These are phyloP conservation scores for Microctenopoma steveboyesi DNA, from an alignment of 2,797 vertebrate genomes.

Conservation along the genomic window DNA sequence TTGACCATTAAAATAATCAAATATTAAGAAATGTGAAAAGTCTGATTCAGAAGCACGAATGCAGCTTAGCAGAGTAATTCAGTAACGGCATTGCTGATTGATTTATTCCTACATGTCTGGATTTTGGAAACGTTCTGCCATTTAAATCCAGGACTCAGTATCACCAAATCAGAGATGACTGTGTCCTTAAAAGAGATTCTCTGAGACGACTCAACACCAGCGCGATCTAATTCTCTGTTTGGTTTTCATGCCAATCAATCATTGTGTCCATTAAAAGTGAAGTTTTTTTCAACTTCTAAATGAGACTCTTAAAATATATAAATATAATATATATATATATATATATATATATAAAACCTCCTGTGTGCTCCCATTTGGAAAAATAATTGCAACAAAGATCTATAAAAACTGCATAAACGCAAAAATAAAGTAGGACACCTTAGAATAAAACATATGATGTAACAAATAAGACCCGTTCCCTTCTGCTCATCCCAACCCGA, in stretches of 20 bases:
- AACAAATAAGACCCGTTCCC: not conserved
- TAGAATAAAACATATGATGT: not conserved
- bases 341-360: too few species aligned
- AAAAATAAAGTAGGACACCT: not conserved
- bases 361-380: too few species aligned
- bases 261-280: constrained; percentile 12
- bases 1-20: constrained; percentile 1
- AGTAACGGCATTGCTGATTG: not conserved
- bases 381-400: not conserved
- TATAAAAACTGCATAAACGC: not conserved
- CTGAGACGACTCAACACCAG: constrained; percentile 16
- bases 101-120: not conserved
- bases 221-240: constrained; percentile 6
- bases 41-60: not conserved
- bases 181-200: not conserved
- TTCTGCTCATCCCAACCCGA: not conserved
- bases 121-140: not conserved
- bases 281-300: constrained; percentile 6
- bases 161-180: not conserved
- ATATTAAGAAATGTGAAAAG: constrained; percentile 2
- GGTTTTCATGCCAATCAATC: constrained; percentile 8
- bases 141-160: not conserved
- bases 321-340: too few species aligned
- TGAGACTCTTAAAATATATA: not conserved
- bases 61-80: not conserved